These are phyloP conservation scores for Nemurella pictetii DNA, from an alignment of 2,888 invertebrate species.

Conservation along the genomic window DNA sequence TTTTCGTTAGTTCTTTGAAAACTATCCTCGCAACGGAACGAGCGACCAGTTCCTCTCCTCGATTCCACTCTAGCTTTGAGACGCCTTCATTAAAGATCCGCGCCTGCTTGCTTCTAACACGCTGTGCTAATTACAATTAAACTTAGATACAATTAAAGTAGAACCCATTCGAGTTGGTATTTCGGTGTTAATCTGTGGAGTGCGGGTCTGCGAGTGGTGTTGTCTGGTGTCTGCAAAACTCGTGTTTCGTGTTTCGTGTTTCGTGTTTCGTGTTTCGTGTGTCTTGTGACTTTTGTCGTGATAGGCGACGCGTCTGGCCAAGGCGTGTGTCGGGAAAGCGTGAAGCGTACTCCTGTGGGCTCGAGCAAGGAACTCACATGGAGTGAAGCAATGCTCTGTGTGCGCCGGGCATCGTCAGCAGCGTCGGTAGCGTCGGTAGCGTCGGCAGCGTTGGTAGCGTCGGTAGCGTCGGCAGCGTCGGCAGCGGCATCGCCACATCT, in stretches of 20 bases:
- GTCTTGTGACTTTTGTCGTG: too few species aligned
- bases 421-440: too few species aligned
- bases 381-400: too few species aligned
- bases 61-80: background rate
- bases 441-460: too few species aligned
- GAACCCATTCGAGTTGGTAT: background rate
- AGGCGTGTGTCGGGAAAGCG: too few species aligned
- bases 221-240: background rate
- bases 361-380: too few species aligned
- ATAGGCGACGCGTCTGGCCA: too few species aligned
- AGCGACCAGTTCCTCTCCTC: background rate
- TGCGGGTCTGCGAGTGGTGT: background rate
- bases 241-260: background rate
- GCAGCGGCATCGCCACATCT: background rate
- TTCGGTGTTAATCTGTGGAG: background rate
- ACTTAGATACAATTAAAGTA: constrained; percentile 8
- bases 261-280: background rate
- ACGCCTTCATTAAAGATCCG: constrained; percentile 13
- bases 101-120: constrained; percentile 15
- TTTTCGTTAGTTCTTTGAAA: constrained; percentile 29
- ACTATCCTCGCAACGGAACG: constrained; percentile 12
- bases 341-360: too few species aligned
- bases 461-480: background rate
- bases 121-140: background rate
- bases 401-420: too few species aligned